phyloP scores from a whole-genome alignment of 2,113 vertebrate species.

The Leucoraja erinaceus region DNA sequence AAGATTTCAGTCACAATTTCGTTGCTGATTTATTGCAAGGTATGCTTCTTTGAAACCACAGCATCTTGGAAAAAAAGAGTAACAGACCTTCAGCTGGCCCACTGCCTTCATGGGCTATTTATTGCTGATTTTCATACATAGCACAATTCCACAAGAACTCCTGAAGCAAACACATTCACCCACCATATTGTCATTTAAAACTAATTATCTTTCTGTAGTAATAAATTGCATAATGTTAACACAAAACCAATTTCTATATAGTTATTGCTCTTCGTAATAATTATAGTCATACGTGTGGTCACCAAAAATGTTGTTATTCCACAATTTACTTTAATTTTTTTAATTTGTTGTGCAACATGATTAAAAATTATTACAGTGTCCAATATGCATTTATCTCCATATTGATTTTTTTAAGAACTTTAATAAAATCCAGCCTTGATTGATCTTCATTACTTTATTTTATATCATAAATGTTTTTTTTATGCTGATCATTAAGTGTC shows the following conservation, averaged over 20 bases:
- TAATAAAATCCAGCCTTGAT: neutral
- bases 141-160: neutral
- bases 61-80: neutral
- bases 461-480: neutral
- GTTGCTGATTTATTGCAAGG: neutral
- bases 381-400: neutral
- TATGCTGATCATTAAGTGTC: neutral
- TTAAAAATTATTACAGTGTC: neutral
- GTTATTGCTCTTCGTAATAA: neutral
- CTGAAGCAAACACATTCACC: neutral
- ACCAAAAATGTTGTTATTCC: neutral
- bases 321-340: neutral
- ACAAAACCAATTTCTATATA: neutral
- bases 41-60: neutral
- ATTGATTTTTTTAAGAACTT: neutral
- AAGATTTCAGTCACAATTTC: neutral
- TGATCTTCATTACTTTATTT: neutral
- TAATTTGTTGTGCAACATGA: neutral
- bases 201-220: neutral
- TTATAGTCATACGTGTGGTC: neutral
- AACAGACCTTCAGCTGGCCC: neutral
- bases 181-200: neutral
- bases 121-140: neutral
- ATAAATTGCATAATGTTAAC: neutral
- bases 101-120: neutral